Evolutionary conservation across 2,888 invertebrate genomes (phyloP), one percentile per base, ranked within the genome.

Genomic region (Eupelmus urozonus): DNA sequence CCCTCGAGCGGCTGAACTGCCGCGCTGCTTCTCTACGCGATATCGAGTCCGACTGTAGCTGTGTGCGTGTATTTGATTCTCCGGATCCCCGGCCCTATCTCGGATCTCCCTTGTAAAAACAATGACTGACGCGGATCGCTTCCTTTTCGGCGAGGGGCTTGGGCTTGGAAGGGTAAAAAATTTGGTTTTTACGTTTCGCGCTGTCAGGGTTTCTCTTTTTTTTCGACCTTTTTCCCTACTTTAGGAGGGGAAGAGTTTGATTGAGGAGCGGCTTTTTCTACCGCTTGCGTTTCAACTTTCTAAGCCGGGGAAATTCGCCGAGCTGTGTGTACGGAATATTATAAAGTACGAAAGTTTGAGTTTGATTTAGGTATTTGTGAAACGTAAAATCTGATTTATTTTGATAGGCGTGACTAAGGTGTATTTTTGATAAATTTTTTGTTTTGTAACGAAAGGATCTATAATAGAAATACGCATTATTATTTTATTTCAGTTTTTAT

Each of bases 51-150:
- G 49, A 60, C 59, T 59, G 20, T 2, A 18, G 34, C n/a, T 18
- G 42, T n/a, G n/a, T n/a, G 40, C 57, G 70, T 42, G 63, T 49
- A 72, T 77, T 71, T 66, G 71, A 71, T 77, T n/a, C 40, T 9
- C n/a, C 18, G 23, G 9, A 16, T 13, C 9, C 25, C 20, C 0
- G 11, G 3, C 18, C 3, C 34, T 34, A 34, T 34, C 34, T 16
- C 4, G 1, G 4, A 2, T 13, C 20, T 25, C 20, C 18, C 53
- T 42, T 75, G 23, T 45, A 57, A 57, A 76, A 65, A 65, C 65
- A 76, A 65, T 42, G 70, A 76, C 9, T 25, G 70, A 57, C 75
- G 42, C 42, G 20, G 51, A 27, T 57, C 34, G n/a, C n/a, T 65
- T 57, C 55, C n/a, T n/a, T 65, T 72, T 57, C 20, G 3, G 23